These are phyloP conservation scores for Mellivora capensis DNA, from an alignment of 2,113 vertebrate genomes.

Conservation along the genomic window DNA sequence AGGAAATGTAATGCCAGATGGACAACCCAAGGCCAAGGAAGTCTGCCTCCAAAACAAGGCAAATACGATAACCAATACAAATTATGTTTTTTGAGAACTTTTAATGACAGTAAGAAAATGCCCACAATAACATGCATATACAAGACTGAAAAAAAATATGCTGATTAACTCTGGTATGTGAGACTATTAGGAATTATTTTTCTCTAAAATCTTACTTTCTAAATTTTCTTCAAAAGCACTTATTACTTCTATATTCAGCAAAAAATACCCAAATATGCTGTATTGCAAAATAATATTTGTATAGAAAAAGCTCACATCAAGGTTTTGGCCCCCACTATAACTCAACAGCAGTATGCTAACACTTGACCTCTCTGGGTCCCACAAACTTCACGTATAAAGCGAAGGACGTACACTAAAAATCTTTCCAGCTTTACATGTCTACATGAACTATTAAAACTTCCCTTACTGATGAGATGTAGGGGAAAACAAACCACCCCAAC, in stretches of 20 bases:
- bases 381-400: not conserved
- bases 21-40: not conserved
- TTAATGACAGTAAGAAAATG: not conserved
- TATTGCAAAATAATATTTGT: not conserved
- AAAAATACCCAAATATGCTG: not conserved
- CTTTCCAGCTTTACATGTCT: not conserved
- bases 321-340: not conserved
- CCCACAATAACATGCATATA: not conserved
- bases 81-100: not conserved
- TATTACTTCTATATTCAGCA: not conserved
- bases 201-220: not conserved
- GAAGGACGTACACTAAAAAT: not conserved
- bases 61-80: not conserved
- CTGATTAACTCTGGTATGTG: not conserved
- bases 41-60: not conserved
- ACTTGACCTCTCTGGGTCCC: not conserved
- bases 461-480: not conserved
- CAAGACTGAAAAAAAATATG: not conserved
- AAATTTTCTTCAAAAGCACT: slow-evolving; percentile 27
- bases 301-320: not conserved
- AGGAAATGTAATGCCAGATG: not conserved
- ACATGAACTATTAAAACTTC: not conserved
- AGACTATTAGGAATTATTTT: not conserved
- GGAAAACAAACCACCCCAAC: not conserved
- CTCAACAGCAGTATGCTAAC: not conserved